These are phyloP conservation scores for Venustoraphidia nigricollis DNA, from an alignment of 2,888 invertebrate genomes.

Conservation along the genomic window DNA sequence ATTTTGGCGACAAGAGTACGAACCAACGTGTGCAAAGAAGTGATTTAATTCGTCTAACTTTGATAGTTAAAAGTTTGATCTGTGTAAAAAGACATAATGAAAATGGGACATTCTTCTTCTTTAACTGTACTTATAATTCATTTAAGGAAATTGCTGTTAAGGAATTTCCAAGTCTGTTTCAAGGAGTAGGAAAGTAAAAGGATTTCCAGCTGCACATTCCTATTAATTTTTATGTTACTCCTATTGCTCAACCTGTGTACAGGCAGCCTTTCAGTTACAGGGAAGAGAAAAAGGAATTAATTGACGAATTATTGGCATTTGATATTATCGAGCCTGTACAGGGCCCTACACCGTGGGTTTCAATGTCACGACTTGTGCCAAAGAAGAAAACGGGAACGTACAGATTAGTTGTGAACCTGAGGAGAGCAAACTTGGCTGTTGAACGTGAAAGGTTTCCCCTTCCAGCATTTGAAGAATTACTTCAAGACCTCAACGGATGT, in stretches of 20 bases:
- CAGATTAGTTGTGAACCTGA: conserved; percentile 15
- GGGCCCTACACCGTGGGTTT: conserved; percentile 12
- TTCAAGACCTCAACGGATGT: too few species aligned
- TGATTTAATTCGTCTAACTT: too few species aligned
- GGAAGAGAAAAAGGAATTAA: conserved; percentile 6
- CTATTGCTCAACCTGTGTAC: conserved; percentile 9
- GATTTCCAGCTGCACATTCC: conserved; percentile 5
- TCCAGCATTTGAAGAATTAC: not conserved
- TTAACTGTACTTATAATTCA: too few species aligned
- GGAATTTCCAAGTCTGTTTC: conserved; percentile 2
- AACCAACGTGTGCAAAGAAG: too few species aligned
- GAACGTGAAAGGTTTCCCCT: conserved; percentile 8
- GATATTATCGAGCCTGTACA: conserved; percentile 11
- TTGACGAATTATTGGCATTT: conserved; percentile 5
- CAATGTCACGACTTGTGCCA: conserved; percentile 13
- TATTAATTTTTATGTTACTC: conserved; percentile 3
- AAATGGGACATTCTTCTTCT: too few species aligned
- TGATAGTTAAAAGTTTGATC: too few species aligned
- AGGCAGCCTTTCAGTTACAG: conserved; percentile 8
- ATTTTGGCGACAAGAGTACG: too few species aligned
- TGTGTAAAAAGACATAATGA: too few species aligned
- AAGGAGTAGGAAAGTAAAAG: conserved; percentile 8
- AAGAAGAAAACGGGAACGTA: conserved; percentile 12
- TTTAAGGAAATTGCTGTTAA: too few species aligned
- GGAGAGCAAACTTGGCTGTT: conserved; percentile 11